These are phyloP conservation scores for Congeria kusceri DNA, from an alignment of 2,888 invertebrate genomes.

Conservation along the genomic window DNA sequence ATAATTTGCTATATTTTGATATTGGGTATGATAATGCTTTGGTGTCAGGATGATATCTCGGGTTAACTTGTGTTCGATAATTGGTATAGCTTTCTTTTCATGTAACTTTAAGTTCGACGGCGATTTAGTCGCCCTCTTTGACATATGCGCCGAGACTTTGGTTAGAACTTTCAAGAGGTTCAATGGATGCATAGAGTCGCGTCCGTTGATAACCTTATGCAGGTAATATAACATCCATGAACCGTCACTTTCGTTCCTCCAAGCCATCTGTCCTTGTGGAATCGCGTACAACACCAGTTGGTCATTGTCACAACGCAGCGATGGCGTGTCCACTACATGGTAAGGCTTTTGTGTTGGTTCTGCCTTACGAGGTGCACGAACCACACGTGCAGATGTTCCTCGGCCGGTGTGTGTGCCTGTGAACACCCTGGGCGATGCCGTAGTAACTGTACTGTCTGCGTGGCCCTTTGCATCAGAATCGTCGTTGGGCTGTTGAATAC, in stretches of 20 bases:
- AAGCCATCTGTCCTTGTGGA: conserved; percentile 18
- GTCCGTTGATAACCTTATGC: conserved; percentile 2
- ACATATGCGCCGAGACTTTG: conserved; percentile 4
- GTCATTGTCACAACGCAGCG: too few species aligned
- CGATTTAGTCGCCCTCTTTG: conserved; percentile 5
- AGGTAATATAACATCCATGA: conserved; percentile 36
- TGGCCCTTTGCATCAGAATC: too few species aligned
- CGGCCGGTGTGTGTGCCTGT: too few species aligned
- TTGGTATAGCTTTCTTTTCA: conserved; percentile 17
- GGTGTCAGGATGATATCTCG: conserved; percentile 2
- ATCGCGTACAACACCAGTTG: conserved; percentile 30
- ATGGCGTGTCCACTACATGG: too few species aligned
- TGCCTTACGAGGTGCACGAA: too few species aligned
- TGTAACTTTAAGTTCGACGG: neutral
- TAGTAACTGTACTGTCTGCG: too few species aligned
- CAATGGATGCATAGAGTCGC: neutral
- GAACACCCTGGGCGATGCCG: too few species aligned
- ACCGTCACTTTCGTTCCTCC: conserved; percentile 25
- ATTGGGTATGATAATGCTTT: neutral
- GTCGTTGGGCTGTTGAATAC: too few species aligned
- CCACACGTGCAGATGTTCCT: too few species aligned
- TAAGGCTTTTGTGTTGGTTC: too few species aligned
- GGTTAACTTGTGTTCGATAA: conserved; percentile 19
- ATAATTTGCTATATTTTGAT: too few species aligned
- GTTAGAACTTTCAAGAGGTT: conserved; percentile 18